Evolutionary conservation across 37 sponge, comb jelly and placozoan species (phyloP), one percentile per base, ranked within the genome.

Genomic region (Spongilla lacustris): DNA sequence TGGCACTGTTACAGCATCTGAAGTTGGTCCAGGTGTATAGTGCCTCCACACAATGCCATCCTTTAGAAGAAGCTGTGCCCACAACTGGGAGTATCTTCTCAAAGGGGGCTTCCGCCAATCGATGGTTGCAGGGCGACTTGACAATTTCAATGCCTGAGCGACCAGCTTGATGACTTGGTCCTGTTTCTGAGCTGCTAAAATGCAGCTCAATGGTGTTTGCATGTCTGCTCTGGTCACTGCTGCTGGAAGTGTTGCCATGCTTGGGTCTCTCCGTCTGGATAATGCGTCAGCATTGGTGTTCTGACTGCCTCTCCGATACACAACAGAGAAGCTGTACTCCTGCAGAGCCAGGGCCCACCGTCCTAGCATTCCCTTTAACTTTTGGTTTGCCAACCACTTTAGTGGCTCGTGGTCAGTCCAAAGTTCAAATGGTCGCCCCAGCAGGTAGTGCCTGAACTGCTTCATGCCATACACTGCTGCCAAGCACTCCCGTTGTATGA

Each of bases 241-340:
- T 58, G 58, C 58, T 58, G 41, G 58, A 58, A 58, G 73, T 33
- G 77, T 37, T 8, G 58, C 21, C 58, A 10, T 58, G 58, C 58
- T 14, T 17, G 58, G 12, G 19, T 58, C 58, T n/a, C n/a, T 58
- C 58, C 78, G 21, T 58, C 29, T 23, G 58, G 92, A 91, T 23
- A 91, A 68, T 67, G 81, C 88, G 78, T 91, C 92, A 37, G 88
- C 92, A 79, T 91, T 91, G 25, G 75, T 75, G 67, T 91, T 91
- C 26, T 46, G 67, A 21, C 38, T 32, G 8, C 92, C 88, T n/a
- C 73, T 87, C 0, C 85, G 67, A 69, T 91, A 84, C 66, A 28
- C 69, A 38, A 91, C 25, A 3, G 31, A 30, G 29, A 87, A 91
- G 26, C 74, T 68, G 72, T 80, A 91, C 67, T 83, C 81, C 79